These are phyloP conservation scores for Platerodrilus igneus DNA, from an alignment of 2,888 invertebrate genomes.

Conservation along the genomic window DNA sequence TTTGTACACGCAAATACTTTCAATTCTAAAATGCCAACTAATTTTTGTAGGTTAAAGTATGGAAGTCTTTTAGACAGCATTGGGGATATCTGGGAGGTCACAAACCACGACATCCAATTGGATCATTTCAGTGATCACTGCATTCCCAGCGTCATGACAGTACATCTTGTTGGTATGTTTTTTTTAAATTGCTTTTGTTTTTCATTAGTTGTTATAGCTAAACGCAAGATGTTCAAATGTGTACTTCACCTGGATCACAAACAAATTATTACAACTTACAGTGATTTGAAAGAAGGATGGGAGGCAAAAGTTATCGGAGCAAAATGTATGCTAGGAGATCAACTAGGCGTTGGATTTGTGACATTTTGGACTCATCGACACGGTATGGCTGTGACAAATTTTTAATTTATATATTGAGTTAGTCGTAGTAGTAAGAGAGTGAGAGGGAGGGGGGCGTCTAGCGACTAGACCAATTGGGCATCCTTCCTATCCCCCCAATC, in stretches of 20 bases:
- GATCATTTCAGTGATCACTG: constrained; percentile 49
- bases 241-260: constrained; percentile 33
- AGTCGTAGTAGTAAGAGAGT: too few relatives aligned
- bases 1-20: too few relatives aligned
- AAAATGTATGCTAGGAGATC: constrained; percentile 41
- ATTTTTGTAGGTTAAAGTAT: constrained; percentile 52
- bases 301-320: constrained; percentile 30
- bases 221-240: constrained; percentile 28
- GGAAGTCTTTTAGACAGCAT: constrained; percentile 53
- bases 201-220: constrained; percentile 13
- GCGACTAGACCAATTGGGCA: too few relatives aligned
- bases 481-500: too few relatives aligned
- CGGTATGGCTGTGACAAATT: constrained; percentile 27
- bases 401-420: background rate
- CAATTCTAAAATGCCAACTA: too few relatives aligned
- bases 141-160: constrained; percentile 50
- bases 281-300: constrained; percentile 31
- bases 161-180: constrained; percentile 42
- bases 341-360: constrained; percentile 44
- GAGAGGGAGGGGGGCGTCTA: too few relatives aligned
- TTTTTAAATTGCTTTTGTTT: constrained; percentile 4
- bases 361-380: constrained; percentile 42
- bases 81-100: constrained; percentile 46
- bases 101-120: constrained; percentile 50
- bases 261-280: constrained; percentile 10